Conservation (phyloP, 1,140 invertebrate species). For the Euglossa dilemma region DNA sequence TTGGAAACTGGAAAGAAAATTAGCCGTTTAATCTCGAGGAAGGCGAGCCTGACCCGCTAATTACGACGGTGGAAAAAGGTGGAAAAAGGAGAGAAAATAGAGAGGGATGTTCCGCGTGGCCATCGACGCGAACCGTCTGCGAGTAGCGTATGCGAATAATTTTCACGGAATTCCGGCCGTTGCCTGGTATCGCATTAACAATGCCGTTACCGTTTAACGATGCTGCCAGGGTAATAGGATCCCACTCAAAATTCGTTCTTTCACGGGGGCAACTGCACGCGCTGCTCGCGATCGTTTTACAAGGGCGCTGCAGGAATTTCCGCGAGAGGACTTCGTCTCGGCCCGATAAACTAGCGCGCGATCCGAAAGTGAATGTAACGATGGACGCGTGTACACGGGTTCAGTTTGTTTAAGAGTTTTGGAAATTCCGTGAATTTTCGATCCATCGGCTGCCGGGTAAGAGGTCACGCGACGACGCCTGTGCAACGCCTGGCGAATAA, state of each 20-base stretch:
- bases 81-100: background rate
- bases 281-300: constrained; percentile 53
- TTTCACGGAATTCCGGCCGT: constrained; percentile 9
- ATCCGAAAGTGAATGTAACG: constrained; percentile 25
- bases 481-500: background rate
- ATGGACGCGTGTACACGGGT: background rate
- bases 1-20: background rate
- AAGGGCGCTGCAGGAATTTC: constrained; percentile 57
- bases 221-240: constrained; percentile 49
- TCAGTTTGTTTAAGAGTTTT: constrained; percentile 41
- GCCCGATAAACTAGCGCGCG: constrained; percentile 38
- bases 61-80: background rate
- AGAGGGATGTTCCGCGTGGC: background rate
- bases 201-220: constrained; percentile 46
- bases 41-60: background rate
- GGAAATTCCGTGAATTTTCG: constrained; percentile 51
- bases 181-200: constrained; percentile 32
- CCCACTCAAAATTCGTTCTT: constrained; percentile 57
- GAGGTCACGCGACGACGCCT: background rate
- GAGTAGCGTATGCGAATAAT: constrained; percentile 32
- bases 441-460: constrained; percentile 19
- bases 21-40: background rate
- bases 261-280: constrained; percentile 31
- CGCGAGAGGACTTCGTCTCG: constrained; percentile 38
- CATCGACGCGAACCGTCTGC: background rate